Evolutionary conservation across 2,113 vertebrate genomes (phyloP).

Genomic region (Butorides virescens): DNA sequence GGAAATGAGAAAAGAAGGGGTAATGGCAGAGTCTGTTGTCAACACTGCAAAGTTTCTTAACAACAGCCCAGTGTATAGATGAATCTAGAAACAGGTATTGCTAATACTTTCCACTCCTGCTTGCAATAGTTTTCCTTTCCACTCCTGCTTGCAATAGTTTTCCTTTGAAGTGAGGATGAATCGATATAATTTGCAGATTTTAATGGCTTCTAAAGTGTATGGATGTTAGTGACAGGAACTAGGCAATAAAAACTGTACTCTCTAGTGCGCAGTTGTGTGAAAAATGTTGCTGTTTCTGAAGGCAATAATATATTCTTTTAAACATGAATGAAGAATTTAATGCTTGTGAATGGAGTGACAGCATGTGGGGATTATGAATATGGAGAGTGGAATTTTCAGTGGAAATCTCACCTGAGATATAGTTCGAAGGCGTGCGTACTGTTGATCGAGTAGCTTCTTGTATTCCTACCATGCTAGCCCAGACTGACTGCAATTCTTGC

Average conservation of each 20-base stretch:
- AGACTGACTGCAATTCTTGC: neutral
- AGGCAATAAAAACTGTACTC: neutral
- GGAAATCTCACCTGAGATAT: neutral
- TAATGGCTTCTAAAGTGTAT: neutral
- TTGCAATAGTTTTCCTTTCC: neutral
- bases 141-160: neutral
- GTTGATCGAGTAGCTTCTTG: neutral
- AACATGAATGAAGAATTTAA: neutral
- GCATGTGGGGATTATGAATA: neutral
- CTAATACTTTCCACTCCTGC: neutral
- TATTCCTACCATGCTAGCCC: neutral
- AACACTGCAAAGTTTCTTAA: neutral
- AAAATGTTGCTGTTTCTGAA: neutral
- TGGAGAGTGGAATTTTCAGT: neutral
- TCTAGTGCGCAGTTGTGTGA: neutral
- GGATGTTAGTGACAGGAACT: neutral
- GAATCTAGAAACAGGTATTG: neutral
- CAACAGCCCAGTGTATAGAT: neutral
- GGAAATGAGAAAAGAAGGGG: neutral
- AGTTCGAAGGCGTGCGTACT: neutral
- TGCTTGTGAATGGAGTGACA: neutral
- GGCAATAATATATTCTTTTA: neutral
- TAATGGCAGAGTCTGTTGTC: neutral
- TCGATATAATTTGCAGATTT: neutral
- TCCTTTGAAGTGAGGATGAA: neutral